Conservation (phyloP, 2,888 invertebrate species). For the Amblyjoppa proteus region DNA sequence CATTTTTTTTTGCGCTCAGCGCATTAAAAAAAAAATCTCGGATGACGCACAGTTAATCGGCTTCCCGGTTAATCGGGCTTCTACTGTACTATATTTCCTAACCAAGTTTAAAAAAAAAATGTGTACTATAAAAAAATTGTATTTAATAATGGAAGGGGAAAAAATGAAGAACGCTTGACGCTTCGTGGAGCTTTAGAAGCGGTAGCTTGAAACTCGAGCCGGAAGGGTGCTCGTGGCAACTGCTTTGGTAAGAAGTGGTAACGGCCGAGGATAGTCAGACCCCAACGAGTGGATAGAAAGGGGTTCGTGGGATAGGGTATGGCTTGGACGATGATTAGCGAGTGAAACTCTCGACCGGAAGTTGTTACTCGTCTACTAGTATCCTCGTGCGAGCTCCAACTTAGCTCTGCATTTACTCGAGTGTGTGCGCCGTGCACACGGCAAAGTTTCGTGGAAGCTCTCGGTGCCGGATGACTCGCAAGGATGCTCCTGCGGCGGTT, state of each 20-base stretch:
- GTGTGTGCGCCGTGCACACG: conserved; percentile 39
- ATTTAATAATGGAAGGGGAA: not conserved
- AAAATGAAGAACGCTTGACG: not conserved
- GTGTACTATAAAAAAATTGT: not conserved
- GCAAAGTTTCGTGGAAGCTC: conserved; percentile 42
- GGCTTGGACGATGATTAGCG: conserved; percentile 53
- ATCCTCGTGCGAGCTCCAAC: conserved; percentile 45
- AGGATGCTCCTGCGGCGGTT: conserved; percentile 40
- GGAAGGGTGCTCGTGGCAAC: not conserved
- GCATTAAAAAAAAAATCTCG: too few species aligned
- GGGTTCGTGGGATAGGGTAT: not conserved
- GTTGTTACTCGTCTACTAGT: conserved; percentile 57
- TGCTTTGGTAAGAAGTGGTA: conserved; percentile 25
- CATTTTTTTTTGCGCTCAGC: too few species aligned
- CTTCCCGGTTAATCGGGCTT: too few species aligned
- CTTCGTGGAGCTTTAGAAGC: conserved; percentile 6
- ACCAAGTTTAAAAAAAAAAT: too few species aligned
- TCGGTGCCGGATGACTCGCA: conserved; percentile 32
- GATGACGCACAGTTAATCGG: too few species aligned
- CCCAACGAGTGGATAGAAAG: not conserved
- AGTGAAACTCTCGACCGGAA: conserved; percentile 56
- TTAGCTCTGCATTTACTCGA: conserved; percentile 47
- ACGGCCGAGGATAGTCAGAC: conserved; percentile 47
- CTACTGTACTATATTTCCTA: too few species aligned
- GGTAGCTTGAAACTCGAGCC: conserved; percentile 14